phyloP scores from a whole-genome alignment of 1,140 invertebrate species.

The Drosophila erecta region DNA sequence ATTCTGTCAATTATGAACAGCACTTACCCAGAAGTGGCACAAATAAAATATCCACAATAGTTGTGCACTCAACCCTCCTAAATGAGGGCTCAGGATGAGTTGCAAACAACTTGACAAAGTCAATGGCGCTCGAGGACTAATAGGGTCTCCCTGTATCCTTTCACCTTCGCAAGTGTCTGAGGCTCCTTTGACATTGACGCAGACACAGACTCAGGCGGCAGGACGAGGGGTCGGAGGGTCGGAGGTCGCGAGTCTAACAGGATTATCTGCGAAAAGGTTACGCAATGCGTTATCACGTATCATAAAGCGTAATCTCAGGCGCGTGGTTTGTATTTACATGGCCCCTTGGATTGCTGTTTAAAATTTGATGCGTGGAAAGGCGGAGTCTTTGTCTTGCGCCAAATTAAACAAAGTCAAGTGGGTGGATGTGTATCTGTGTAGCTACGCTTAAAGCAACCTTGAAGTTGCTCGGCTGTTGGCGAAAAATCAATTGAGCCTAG shows the following conservation, averaged over 20 bases:
- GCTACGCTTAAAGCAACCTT: slow-evolving; percentile 62
- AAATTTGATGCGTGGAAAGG: slow-evolving; percentile 72
- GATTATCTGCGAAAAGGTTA: slow-evolving; percentile 81
- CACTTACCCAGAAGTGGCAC: neutral
- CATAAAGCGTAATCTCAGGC: slow-evolving; percentile 79
- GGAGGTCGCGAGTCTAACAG: slow-evolving; percentile 49
- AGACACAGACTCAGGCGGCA: slow-evolving; percentile 11
- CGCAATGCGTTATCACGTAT: slow-evolving; percentile 82
- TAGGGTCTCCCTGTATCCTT: slow-evolving; percentile 36
- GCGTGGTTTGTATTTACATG: slow-evolving; percentile 75
- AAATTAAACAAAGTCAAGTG: slow-evolving; percentile 70
- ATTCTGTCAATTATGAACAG: too few species aligned
- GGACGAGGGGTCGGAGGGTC: slow-evolving; percentile 5
- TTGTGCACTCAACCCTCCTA: slow-evolving; percentile 1
- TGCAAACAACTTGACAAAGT: slow-evolving; percentile 51
- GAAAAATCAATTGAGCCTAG: slow-evolving; percentile 74
- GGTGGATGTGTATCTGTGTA: neutral
- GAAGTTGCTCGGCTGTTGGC: slow-evolving; percentile 26
- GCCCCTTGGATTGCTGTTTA: slow-evolving; percentile 73
- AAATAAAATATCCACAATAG: slow-evolving; percentile 18
- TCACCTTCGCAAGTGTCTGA: slow-evolving; percentile 52
- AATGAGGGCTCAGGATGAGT: slow-evolving; percentile 3
- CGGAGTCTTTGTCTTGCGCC: slow-evolving; percentile 50
- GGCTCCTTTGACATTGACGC: slow-evolving; percentile 57
- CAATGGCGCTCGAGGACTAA: slow-evolving; percentile 32